Evolutionary conservation across 2,797 vertebrate species (phyloP).

Genomic region (Paratrypauchen microcephalus): DNA sequence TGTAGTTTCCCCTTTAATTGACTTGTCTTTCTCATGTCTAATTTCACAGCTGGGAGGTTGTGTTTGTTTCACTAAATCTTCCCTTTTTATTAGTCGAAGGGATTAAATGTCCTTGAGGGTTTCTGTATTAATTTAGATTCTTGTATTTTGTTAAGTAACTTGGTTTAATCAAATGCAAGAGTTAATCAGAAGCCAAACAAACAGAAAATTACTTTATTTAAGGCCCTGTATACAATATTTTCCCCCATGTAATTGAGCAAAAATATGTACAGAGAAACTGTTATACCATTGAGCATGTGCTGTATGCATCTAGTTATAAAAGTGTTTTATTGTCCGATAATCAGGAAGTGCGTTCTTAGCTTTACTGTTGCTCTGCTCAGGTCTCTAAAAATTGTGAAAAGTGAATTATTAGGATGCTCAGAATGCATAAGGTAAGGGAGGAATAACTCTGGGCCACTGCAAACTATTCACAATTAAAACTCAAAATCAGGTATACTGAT

Average conservation of each 20-base stretch:
- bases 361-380: no score
- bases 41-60: conserved; percentile 41
- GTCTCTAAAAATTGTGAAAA: no score
- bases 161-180: not conserved
- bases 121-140: conserved; percentile 21
- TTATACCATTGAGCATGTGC: no score
- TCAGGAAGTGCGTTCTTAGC: no score
- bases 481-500: not conserved
- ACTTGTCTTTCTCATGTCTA: conserved; percentile 10
- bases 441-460: no score
- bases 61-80: conserved; percentile 28
- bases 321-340: no score
- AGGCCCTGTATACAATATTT: not conserved
- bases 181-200: not conserved
- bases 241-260: not conserved
- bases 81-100: conserved; percentile 19
- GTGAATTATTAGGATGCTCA: no score
- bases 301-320: no score
- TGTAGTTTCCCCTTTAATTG: not conserved
- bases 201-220: not conserved
- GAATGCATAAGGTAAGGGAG: no score
- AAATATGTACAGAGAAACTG: no score
- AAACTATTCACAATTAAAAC: conserved; percentile 17
- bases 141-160: conserved; percentile 8
- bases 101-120: conserved; percentile 31